Conservation (phyloP, 2,888 invertebrate species). For the Lasioglossum oenotherae region DNA sequence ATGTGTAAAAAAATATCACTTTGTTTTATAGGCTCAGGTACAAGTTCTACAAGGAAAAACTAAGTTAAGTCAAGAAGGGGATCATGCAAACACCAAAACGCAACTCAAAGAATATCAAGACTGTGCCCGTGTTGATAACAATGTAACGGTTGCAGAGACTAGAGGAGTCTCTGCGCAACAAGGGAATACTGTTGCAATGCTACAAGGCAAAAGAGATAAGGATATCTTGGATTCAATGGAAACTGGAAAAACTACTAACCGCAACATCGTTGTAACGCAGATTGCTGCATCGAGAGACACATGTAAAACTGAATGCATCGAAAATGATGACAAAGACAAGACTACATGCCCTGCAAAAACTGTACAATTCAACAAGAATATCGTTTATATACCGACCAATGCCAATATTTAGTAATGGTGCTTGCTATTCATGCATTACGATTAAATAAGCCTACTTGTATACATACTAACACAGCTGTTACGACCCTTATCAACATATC, state of each 20-base stretch:
- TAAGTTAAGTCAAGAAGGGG: not conserved
- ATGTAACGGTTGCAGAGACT: not conserved
- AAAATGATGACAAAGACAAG: not conserved
- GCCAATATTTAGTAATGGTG: not conserved
- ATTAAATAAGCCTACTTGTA: not conserved
- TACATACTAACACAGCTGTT: not conserved
- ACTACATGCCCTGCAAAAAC: not conserved
- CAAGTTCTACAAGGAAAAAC: not conserved
- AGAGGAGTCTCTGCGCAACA: not conserved
- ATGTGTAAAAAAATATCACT: not conserved
- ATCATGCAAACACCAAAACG: not conserved
- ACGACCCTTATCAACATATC: not conserved
- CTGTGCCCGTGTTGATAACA: not conserved
- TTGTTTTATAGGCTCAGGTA: slow-evolving; percentile 20
- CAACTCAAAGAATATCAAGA: not conserved
- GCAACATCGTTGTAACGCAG: not conserved
- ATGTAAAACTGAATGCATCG: not conserved
- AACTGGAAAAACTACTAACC: not conserved
- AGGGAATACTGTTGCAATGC: not conserved
- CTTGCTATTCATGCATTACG: not conserved
- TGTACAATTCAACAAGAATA: slow-evolving; percentile 17
- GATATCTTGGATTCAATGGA: not conserved
- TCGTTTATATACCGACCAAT: slow-evolving; percentile 24
- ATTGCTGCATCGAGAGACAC: not conserved
- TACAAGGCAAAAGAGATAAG: not conserved